Evolutionary conservation across 1,140 invertebrate genomes (phyloP).

Genomic region (Cephus cinctus): DNA sequence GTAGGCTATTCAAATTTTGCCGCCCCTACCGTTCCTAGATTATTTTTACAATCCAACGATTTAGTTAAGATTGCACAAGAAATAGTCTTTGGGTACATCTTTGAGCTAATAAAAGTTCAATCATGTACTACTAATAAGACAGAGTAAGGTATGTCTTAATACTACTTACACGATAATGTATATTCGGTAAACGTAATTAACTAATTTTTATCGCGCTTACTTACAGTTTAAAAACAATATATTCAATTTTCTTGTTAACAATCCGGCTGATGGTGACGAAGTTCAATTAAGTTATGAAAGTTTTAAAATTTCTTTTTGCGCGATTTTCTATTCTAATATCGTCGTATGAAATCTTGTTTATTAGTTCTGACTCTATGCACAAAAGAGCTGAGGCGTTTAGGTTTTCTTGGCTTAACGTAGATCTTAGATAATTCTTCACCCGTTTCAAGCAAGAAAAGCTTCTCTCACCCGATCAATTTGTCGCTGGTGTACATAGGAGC

Average conservation of each 20-base stretch:
- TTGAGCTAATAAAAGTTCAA: slow-evolving; percentile 1
- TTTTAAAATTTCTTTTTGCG: slow-evolving; percentile 10
- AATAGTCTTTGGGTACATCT: slow-evolving; percentile 10
- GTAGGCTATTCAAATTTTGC: slow-evolving; percentile 5
- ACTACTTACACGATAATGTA: slow-evolving; percentile 10
- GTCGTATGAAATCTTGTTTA: slow-evolving; percentile 17
- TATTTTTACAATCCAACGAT: slow-evolving; percentile 5
- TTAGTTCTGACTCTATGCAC: slow-evolving; percentile 22
- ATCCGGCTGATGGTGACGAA: too few species aligned
- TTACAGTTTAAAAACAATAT: slow-evolving; percentile 8
- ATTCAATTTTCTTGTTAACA: too few species aligned
- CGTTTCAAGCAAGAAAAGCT: slow-evolving; percentile 24
- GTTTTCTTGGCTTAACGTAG: slow-evolving; percentile 19
- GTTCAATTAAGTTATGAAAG: slow-evolving; percentile 1
- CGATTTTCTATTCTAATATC: slow-evolving; percentile 23
- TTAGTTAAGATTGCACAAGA: slow-evolving; percentile 2
- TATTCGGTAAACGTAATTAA: slow-evolving; percentile 7
- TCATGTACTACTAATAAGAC: background rate
- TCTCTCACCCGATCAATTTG: slow-evolving; percentile 25
- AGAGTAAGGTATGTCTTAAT: slow-evolving; percentile 6
- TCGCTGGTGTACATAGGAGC: slow-evolving; percentile 18
- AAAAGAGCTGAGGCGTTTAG: slow-evolving; percentile 18
- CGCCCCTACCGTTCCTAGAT: slow-evolving; percentile 1
- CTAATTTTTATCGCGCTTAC: slow-evolving; percentile 5
- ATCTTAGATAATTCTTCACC: slow-evolving; percentile 22